A percentile compares a stretch with the other conserved stretches of the same genome.
Evolutionary conservation across 2,797 vertebrate genomes (phyloP).

Genomic region (Phylloscopus collybita): DNA sequence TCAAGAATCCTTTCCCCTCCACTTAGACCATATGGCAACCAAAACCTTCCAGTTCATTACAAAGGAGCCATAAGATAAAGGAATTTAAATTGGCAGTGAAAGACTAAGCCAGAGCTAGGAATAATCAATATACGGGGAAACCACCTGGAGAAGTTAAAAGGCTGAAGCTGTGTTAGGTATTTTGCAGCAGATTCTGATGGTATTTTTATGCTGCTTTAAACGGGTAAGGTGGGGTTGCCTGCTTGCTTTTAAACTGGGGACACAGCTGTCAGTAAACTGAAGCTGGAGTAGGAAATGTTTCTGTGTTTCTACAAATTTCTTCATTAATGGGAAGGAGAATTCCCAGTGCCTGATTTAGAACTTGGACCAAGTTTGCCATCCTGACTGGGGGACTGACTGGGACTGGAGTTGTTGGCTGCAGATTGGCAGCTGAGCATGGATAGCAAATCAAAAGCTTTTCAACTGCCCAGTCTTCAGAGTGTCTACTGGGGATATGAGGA

Average conservation of each 20-base stretch:
- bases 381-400: background rate
- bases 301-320: background rate
- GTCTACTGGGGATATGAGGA: background rate
- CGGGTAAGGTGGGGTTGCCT: background rate
- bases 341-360: background rate
- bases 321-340: background rate
- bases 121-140: background rate
- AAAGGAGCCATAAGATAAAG: background rate
- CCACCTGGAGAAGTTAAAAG: background rate
- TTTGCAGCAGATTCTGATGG: background rate
- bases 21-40: background rate
- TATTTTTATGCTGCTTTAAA: background rate
- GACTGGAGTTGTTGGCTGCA: background rate
- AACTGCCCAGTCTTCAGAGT: background rate
- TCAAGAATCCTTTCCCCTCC: background rate
- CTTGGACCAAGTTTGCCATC: background rate
- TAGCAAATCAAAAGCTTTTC: background rate
- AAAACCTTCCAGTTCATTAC: background rate
- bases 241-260: background rate
- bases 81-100: background rate
- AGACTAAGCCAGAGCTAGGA: background rate
- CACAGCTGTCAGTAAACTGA: background rate
- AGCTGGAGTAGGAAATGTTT: background rate
- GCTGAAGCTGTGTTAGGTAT: background rate
- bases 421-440: background rate